phyloP scores from a whole-genome alignment of 92 coral and sea anemone genomes.

The Zoanthus sociatus region DNA sequence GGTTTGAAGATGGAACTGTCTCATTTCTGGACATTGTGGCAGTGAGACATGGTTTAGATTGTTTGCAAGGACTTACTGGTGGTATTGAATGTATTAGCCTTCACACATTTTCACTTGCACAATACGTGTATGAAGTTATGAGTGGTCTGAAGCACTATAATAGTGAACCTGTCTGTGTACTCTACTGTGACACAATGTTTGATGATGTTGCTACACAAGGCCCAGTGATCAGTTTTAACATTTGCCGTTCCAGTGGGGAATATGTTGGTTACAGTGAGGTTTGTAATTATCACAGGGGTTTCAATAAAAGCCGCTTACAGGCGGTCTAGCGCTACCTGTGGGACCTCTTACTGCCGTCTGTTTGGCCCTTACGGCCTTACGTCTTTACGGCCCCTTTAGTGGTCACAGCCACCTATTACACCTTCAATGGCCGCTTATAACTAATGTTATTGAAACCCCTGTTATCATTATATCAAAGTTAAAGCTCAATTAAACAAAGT shows the following conservation, averaged over 20 bases:
- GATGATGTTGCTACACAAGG: constrained; percentile 72
- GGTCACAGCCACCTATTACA: too few relatives aligned
- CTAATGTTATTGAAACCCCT: too few relatives aligned
- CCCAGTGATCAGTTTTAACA: constrained; percentile 89
- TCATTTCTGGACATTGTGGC: constrained; percentile 92
- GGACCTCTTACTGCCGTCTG: too few relatives aligned
- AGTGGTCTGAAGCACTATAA: constrained; percentile 75
- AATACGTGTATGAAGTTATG: constrained; percentile 78
- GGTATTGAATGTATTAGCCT: constrained; percentile 65
- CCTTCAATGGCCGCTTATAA: too few relatives aligned
- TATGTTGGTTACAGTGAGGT: constrained; percentile 97
- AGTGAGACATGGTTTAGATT: constrained; percentile 79
- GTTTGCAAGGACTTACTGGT: constrained; percentile 69
- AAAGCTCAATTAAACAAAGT: too few relatives aligned
- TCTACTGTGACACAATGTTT: constrained; percentile 89
- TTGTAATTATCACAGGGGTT: constrained; percentile 2
- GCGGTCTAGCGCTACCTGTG: too few relatives aligned
- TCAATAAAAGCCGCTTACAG: too few relatives aligned
- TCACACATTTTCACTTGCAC: constrained; percentile 89
- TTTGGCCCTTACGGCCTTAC: too few relatives aligned
- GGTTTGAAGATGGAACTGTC: constrained; percentile 96
- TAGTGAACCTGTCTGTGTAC: constrained; percentile 68
- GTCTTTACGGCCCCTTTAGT: too few relatives aligned
- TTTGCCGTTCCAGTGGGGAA: constrained; percentile 83
- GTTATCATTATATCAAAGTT: too few relatives aligned